A percentile compares a stretch with the other conserved stretches of the same genome.
Conservation (phyloP, 2,888 invertebrate species). For the Phymatocera aterrima region DNA sequence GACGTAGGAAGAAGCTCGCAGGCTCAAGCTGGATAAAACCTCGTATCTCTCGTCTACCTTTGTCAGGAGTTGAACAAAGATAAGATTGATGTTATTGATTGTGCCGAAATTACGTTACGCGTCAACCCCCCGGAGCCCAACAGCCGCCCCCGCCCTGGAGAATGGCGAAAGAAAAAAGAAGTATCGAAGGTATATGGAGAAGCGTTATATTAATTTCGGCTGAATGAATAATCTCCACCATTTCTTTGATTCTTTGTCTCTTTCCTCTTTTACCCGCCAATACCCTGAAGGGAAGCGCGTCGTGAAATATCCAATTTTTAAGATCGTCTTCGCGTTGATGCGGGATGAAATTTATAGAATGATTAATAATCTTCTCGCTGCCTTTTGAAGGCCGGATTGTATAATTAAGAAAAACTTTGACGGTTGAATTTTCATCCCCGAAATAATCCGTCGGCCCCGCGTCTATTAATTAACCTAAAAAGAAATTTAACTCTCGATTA, state of each 20-base stretch:
- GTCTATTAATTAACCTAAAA: conserved; percentile 3
- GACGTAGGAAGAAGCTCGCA: background rate
- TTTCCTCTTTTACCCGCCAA: background rate
- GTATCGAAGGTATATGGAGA: background rate
- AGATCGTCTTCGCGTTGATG: conserved; percentile 13
- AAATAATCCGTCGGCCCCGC: background rate
- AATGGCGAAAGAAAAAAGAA: background rate
- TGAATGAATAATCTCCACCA: conserved; percentile 30
- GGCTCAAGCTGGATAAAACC: conserved; percentile 37
- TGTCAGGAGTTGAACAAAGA: conserved; percentile 40
- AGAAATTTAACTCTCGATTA: background rate
- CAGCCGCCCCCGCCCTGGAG: background rate
- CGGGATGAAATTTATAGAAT: background rate
- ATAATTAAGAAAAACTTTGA: conserved; percentile 1
- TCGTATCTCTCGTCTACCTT: conserved; percentile 40
- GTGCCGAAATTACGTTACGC: conserved; percentile 45
- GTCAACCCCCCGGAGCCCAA: conserved; percentile 33
- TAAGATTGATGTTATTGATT: conserved; percentile 46
- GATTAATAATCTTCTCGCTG: conserved; percentile 17
- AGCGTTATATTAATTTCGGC: conserved; percentile 28
- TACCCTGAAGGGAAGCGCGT: background rate
- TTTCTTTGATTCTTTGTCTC: too few species aligned
- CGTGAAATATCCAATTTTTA: conserved; percentile 20
- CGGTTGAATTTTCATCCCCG: background rate
- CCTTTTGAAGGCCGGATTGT: conserved; percentile 3